Conservation (phyloP, 2,797 vertebrate genomes). For the Odontamblyopus rebecca region DNA sequence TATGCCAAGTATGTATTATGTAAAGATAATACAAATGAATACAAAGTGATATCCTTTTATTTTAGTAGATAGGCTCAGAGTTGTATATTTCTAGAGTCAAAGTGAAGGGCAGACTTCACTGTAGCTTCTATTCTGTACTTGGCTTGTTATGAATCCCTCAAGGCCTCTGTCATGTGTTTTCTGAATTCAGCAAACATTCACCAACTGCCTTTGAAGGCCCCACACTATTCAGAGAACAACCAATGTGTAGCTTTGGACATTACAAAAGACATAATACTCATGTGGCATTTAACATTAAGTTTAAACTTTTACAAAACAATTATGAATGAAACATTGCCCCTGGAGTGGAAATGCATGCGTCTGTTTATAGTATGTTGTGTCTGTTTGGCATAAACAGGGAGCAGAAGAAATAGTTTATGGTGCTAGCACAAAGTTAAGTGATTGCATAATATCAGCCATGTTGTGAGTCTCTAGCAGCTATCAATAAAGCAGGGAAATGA, state of each 20-base stretch:
- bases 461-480: constrained; percentile 1
- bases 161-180: constrained; percentile 36
- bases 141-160: constrained; percentile 33
- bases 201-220: constrained; percentile 10
- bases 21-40: not conserved
- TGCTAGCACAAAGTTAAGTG: constrained; percentile 11
- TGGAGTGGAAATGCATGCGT: not conserved
- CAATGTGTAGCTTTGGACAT: not conserved
- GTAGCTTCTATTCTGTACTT: constrained; percentile 10
- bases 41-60: not conserved
- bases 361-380: constrained; percentile 7
- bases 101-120: constrained; percentile 10
- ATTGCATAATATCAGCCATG: constrained; percentile 18
- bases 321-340: not conserved
- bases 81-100: not conserved
- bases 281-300: not conserved
- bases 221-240: not conserved
- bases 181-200: constrained; percentile 28
- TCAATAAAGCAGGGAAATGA: not conserved
- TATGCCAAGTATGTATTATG: constrained; percentile 20
- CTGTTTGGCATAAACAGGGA: constrained; percentile 11
- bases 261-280: not conserved
- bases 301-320: not conserved
- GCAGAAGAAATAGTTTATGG: not conserved
- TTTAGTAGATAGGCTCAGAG: not conserved